Percentiles rank a stretch among this genome's conserved stretches.
phyloP scores from a whole-genome alignment of 1,140 invertebrate genomes.

The Dreissena polymorpha region DNA sequence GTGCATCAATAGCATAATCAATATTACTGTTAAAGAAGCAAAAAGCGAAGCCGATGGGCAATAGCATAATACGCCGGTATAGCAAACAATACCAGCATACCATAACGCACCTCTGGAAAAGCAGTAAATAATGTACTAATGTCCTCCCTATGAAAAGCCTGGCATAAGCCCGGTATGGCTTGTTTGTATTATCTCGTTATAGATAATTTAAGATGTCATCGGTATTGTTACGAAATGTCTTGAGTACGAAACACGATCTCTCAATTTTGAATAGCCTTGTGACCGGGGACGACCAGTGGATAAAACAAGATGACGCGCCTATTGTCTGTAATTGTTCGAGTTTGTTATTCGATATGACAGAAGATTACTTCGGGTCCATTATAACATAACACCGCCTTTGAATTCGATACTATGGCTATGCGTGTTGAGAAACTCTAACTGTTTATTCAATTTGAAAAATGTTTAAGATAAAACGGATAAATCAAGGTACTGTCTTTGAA shows the following conservation, averaged over 20 bases:
- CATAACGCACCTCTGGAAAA: no score
- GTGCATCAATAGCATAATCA: no score
- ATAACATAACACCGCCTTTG: conserved; percentile 48
- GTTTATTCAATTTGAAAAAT: conserved; percentile 50
- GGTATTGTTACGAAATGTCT: conserved; percentile 47
- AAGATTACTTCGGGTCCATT: background rate
- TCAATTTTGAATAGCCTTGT: conserved; percentile 21
- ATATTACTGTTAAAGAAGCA: no score
- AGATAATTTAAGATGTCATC: conserved; percentile 57
- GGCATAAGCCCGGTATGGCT: background rate
- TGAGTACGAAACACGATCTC: conserved; percentile 34
- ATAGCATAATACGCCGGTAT: no score
- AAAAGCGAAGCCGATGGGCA: no score
- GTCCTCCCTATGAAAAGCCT: no score
- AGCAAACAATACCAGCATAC: no score
- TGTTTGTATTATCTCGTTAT: conserved; percentile 47
- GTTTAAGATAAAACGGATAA: conserved; percentile 37
- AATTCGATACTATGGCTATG: background rate
- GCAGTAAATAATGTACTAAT: no score
- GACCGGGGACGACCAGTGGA: conserved; percentile 34
- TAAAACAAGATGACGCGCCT: conserved; percentile 34
- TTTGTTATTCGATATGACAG: conserved; percentile 38
- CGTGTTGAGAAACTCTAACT: conserved; percentile 29
- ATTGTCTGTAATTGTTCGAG: conserved; percentile 45
- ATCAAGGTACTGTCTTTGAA: conserved; percentile 17